Evolutionary conservation across 2,797 vertebrate species (phyloP).

Genomic region (Nasua narica): DNA sequence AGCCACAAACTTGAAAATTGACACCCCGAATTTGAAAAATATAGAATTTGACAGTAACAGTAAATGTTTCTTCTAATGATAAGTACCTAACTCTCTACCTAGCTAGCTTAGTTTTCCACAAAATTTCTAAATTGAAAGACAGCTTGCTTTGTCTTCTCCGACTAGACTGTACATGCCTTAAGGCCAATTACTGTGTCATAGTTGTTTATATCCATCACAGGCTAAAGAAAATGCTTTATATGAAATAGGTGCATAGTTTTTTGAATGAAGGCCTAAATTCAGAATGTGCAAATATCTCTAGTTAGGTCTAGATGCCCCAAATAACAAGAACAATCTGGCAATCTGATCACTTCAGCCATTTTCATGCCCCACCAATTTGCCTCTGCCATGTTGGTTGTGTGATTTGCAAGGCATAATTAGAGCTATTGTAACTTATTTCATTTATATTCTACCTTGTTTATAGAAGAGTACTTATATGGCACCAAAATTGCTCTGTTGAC

Average conservation of each 20-base stretch:
- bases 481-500: not conserved
- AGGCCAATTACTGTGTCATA: not conserved
- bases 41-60: not conserved
- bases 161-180: not conserved
- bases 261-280: not conserved
- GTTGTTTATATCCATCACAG: not conserved
- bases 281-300: not conserved
- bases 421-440: not conserved
- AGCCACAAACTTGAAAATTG: not conserved
- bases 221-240: not conserved
- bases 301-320: not conserved
- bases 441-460: not conserved
- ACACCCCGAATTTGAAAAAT: not conserved
- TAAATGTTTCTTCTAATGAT: not conserved
- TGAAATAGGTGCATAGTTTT: not conserved
- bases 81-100: not conserved
- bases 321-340: not conserved
- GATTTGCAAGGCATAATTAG: not conserved
- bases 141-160: not conserved
- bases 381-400: not conserved
- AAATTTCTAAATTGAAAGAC: conserved; percentile 11
- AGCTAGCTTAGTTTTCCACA: not conserved
- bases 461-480: not conserved
- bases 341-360: not conserved
- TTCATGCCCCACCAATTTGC: not conserved